phyloP scores from a whole-genome alignment of 2,888 invertebrate species.

The Crepidodera aurea region DNA sequence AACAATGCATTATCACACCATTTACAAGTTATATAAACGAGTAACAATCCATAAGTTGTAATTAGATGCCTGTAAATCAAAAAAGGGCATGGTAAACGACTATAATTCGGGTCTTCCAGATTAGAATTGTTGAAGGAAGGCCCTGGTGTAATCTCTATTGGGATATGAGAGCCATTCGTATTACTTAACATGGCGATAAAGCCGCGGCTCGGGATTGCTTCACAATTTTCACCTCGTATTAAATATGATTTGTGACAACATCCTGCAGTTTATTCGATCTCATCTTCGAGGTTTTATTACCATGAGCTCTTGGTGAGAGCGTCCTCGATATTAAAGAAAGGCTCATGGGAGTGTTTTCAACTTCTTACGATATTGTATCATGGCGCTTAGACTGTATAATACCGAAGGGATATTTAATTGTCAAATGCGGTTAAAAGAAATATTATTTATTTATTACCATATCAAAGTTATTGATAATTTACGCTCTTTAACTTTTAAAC shows the following conservation, averaged over 20 bases:
- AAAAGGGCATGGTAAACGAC: conserved; percentile 6
- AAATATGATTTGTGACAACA: conserved; percentile 62
- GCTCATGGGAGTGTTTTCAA: neutral
- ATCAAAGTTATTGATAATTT: too few species aligned
- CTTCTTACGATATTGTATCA: neutral
- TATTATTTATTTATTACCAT: too few species aligned
- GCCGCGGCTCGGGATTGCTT: conserved; percentile 60
- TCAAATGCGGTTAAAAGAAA: too few species aligned
- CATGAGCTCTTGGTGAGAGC: conserved; percentile 2
- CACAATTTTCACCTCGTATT: conserved; percentile 62
- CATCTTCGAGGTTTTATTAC: conserved; percentile 30
- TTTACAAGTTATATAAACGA: neutral
- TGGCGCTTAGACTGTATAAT: neutral
- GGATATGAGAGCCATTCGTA: conserved; percentile 63
- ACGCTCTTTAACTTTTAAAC: too few species aligned
- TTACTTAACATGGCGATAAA: conserved; percentile 66
- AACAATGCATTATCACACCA: neutral
- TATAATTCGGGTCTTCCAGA: conserved; percentile 20
- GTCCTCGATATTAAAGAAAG: conserved; percentile 11
- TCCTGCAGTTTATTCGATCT: conserved; percentile 50
- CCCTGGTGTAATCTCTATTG: conserved; percentile 50
- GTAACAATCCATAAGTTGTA: neutral
- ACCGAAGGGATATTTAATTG: neutral
- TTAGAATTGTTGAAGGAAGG: conserved; percentile 32
- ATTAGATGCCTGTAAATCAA: conserved; percentile 2